Conservation (phyloP, 2,888 invertebrate species). For the Caenorhabditis imperialis region DNA sequence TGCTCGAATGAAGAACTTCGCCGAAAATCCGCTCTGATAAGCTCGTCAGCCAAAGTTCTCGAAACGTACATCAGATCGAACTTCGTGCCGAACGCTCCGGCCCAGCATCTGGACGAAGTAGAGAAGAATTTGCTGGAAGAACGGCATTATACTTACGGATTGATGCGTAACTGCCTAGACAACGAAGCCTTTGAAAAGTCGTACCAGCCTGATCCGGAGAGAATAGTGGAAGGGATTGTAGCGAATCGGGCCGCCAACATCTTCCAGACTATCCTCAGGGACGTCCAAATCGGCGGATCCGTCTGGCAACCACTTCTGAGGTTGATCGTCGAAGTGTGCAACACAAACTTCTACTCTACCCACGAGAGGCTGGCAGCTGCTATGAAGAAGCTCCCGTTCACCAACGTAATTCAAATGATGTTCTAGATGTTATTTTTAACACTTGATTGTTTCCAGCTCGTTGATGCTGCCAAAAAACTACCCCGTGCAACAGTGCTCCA, state of each 20-base stretch:
- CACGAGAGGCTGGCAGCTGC: slow-evolving; percentile 57
- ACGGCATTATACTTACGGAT: slow-evolving; percentile 25
- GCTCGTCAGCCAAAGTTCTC: slow-evolving; percentile 24
- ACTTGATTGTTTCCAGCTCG: too few species aligned
- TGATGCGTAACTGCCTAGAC: slow-evolving; percentile 12
- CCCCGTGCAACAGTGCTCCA: slow-evolving; percentile 64
- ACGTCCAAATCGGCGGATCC: slow-evolving; percentile 44
- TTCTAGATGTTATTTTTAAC: too few species aligned
- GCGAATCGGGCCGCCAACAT: slow-evolving; percentile 41
- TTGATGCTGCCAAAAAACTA: slow-evolving; percentile 48
- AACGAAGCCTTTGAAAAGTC: slow-evolving; percentile 20
- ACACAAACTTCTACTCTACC: slow-evolving; percentile 65
- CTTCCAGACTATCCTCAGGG: slow-evolving; percentile 28
- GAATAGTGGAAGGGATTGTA: slow-evolving; percentile 59
- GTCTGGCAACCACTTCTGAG: slow-evolving; percentile 62
- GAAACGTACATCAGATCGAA: slow-evolving; percentile 40
- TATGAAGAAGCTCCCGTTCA: slow-evolving; percentile 54
- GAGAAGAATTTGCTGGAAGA: slow-evolving; percentile 32
- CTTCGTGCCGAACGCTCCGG: slow-evolving; percentile 20
- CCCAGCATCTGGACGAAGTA: slow-evolving; percentile 31
- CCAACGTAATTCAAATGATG: slow-evolving; percentile 33
- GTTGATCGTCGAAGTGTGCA: slow-evolving; percentile 58
- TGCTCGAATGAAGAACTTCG: slow-evolving; percentile 20
- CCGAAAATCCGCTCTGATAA: slow-evolving; percentile 19
- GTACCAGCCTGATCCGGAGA: slow-evolving; percentile 57